phyloP scores from a whole-genome alignment of 2,888 invertebrate species.

The Drosophila testacea region DNA sequence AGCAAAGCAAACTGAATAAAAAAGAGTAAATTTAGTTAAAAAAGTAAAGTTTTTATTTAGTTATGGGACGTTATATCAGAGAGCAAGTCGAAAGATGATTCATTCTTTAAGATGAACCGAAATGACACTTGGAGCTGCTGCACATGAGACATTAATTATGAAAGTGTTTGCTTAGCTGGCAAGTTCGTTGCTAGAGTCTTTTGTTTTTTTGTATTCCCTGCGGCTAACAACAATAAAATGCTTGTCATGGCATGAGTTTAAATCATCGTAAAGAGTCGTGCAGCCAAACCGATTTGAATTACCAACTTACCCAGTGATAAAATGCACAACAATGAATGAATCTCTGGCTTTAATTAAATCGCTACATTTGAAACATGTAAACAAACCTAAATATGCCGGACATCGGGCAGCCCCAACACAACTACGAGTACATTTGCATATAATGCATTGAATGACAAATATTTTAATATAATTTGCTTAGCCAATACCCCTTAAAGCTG shows the following conservation, averaged over 20 bases:
- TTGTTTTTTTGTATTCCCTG: constrained; percentile 35
- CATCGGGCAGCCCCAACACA: background rate
- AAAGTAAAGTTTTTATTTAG: constrained; percentile 45
- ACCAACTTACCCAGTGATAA: constrained; percentile 1
- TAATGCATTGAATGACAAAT: constrained; percentile 52
- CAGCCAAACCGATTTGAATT: constrained; percentile 41
- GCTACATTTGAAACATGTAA: constrained; percentile 31
- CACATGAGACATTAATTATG: constrained; percentile 47
- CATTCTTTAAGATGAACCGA: constrained; percentile 35
- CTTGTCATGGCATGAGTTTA: constrained; percentile 37
- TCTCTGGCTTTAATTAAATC: constrained; percentile 13
- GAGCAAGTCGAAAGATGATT: constrained; percentile 33
- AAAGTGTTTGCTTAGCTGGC: constrained; percentile 34
- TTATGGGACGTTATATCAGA: constrained; percentile 52
- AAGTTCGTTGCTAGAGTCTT: constrained; percentile 73
- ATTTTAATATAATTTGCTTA: constrained; percentile 22
- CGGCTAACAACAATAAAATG: background rate
- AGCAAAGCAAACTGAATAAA: constrained; percentile 37
- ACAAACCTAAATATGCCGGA: constrained; percentile 32
- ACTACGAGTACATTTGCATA: constrained; percentile 13
- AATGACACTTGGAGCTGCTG: constrained; percentile 40
- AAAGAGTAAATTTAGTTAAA: constrained; percentile 7
- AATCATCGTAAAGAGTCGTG: constrained; percentile 33
- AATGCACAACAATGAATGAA: constrained; percentile 3
- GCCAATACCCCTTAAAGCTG: constrained; percentile 10